A percentile compares a stretch with the other conserved stretches of the same genome.
phyloP scores from a whole-genome alignment of 2,888 invertebrate genomes.

The Kryphioiulus occultus region DNA sequence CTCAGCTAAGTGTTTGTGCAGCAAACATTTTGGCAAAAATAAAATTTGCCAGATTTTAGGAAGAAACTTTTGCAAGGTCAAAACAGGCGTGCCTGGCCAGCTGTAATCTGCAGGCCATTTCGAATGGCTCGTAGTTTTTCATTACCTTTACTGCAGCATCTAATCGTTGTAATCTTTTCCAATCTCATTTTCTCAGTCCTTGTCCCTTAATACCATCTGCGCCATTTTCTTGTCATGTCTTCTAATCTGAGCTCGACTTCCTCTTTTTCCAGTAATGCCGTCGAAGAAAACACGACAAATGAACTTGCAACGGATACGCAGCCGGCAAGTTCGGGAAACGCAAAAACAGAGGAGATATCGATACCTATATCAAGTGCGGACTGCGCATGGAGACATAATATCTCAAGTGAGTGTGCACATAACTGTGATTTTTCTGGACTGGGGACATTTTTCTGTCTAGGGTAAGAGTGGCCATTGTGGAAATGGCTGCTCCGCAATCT shows the following conservation, averaged over 20 bases:
- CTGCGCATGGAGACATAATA: slow-evolving; percentile 88
- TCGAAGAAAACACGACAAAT: slow-evolving; percentile 64
- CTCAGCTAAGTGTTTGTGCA: too few species aligned
- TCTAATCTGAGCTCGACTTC: not conserved
- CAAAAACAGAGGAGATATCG: slow-evolving; percentile 89
- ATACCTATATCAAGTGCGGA: slow-evolving; percentile 89
- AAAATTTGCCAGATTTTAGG: not conserved
- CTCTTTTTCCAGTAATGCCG: slow-evolving; percentile 61
- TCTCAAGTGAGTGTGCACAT: slow-evolving; percentile 71
- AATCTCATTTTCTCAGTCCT: not conserved
- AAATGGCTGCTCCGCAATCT: too few species aligned
- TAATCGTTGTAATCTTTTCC: not conserved
- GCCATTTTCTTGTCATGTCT: not conserved
- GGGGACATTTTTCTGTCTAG: too few species aligned
- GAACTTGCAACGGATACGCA: slow-evolving; percentile 67
- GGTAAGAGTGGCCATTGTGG: too few species aligned
- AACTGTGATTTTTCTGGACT: not conserved
- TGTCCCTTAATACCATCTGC: not conserved
- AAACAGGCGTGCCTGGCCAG: not conserved
- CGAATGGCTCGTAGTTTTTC: not conserved
- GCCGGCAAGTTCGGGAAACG: slow-evolving; percentile 79
- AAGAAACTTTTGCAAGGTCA: not conserved
- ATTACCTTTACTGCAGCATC: slow-evolving; percentile 16
- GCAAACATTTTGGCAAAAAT: too few species aligned
- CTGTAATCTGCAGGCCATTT: not conserved